Percentiles rank a stretch among this genome's conserved stretches.
These are phyloP conservation scores for Oscheius onirici DNA, from an alignment of 2,888 invertebrate genomes.

Conservation along the genomic window DNA sequence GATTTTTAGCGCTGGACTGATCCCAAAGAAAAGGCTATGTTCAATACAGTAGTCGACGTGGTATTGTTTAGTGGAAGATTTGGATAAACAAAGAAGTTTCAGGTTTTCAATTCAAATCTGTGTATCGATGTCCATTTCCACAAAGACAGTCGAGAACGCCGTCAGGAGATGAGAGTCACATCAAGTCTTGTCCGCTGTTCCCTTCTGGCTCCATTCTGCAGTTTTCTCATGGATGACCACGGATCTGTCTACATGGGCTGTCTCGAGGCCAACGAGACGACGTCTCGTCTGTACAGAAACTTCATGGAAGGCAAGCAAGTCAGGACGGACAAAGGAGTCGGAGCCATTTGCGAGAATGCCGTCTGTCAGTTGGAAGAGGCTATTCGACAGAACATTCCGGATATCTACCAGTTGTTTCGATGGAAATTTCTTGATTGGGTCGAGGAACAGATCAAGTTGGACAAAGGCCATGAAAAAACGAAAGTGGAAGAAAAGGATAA, in stretches of 20 bases:
- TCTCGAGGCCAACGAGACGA: not conserved
- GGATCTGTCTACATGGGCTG: not conserved
- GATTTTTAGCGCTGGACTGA: too few species aligned
- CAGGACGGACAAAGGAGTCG: not conserved
- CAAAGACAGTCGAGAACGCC: not conserved
- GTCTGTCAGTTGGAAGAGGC: not conserved
- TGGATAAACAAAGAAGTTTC: too few species aligned
- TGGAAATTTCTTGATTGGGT: not conserved
- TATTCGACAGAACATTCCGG: not conserved
- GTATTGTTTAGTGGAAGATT: too few species aligned
- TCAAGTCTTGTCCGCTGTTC: not conserved
- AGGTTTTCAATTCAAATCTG: not conserved
- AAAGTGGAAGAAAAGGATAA: not conserved
- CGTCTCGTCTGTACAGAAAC: not conserved
- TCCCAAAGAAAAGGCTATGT: too few species aligned
- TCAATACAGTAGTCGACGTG: too few species aligned
- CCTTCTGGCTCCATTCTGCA: not conserved
- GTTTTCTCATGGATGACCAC: not conserved
- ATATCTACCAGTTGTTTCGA: not conserved
- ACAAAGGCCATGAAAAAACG: not conserved
- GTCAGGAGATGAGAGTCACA: not conserved
- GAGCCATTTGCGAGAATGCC: not conserved
- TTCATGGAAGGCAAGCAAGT: not conserved
- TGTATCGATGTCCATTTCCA: not conserved
- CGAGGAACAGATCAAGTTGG: not conserved